Evolutionary conservation across 2,888 invertebrate genomes (phyloP).

Genomic region (Caenorhabditis sinica): DNA sequence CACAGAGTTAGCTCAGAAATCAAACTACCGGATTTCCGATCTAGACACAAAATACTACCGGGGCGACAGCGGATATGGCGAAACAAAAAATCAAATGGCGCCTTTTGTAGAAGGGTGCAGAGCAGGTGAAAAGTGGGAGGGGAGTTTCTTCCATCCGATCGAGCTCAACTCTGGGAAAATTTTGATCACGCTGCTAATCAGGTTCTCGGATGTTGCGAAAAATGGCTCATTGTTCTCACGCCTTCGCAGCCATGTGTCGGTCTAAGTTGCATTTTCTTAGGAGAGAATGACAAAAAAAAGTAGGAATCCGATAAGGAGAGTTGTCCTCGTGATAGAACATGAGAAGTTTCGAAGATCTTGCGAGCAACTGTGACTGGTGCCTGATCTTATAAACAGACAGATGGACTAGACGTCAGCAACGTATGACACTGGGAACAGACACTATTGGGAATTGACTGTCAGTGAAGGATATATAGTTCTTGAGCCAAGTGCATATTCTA

Average conservation of each 20-base stretch:
- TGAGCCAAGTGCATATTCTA: background rate
- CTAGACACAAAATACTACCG: background rate
- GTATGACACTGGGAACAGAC: background rate
- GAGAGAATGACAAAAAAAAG: background rate
- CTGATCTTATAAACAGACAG: conserved; percentile 9
- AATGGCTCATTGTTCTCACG: conserved; percentile 30
- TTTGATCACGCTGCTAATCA: conserved; percentile 15
- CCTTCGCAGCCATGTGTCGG: conserved; percentile 34
- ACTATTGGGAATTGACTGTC: background rate
- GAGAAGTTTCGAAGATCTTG: conserved; percentile 2
- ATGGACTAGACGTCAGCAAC: conserved; percentile 14
- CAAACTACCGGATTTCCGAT: conserved; percentile 4
- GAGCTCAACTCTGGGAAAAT: conserved; percentile 12
- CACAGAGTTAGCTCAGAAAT: background rate
- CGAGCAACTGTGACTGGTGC: background rate
- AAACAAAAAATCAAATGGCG: conserved; percentile 32
- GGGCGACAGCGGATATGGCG: background rate
- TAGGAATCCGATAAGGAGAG: background rate
- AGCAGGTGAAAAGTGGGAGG: conserved; percentile 34
- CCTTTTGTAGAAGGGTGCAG: conserved; percentile 6
- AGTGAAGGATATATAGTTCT: background rate
- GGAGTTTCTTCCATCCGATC: background rate
- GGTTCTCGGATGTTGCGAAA: conserved; percentile 35
- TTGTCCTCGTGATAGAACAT: conserved; percentile 25
- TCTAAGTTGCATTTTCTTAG: conserved; percentile 7